A percentile compares a stretch with the other conserved stretches of the same genome.
These are phyloP conservation scores for Perdita meconis DNA, from an alignment of 2,888 invertebrate species.

Conservation along the genomic window DNA sequence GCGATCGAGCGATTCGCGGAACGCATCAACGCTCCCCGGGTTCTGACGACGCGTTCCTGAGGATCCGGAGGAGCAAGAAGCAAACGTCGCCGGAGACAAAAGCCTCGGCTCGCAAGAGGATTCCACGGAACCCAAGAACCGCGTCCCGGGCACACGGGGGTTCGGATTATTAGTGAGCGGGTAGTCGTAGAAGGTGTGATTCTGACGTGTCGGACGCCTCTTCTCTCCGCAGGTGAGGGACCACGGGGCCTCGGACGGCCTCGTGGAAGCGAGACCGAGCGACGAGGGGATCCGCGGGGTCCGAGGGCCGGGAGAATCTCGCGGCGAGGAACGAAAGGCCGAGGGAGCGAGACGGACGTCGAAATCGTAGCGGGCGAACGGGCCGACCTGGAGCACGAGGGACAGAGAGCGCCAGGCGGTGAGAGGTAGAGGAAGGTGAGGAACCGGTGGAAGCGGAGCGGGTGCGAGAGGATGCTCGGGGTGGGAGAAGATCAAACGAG, in stretches of 20 bases:
- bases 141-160: conserved; percentile 64
- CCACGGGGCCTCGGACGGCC: conserved; percentile 53
- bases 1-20: no score
- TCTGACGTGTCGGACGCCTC: conserved; percentile 80
- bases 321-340: conserved; percentile 19
- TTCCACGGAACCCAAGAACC: conserved; percentile 69
- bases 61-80: no score
- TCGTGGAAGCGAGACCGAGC: conserved; percentile 6
- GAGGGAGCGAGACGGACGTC: conserved; percentile 20
- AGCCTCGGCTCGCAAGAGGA: conserved; percentile 42
- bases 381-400: conserved; percentile 47
- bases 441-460: conserved; percentile 8
- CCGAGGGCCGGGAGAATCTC: conserved; percentile 47
- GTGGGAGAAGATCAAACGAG: conserved; percentile 84
- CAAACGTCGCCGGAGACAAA: conserved; percentile 36
- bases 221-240: conserved; percentile 73
- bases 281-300: conserved; percentile 18
- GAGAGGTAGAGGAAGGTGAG: conserved; percentile 48
- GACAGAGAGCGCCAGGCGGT: conserved; percentile 49
- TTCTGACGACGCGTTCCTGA: no score
- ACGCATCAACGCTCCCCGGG: no score
- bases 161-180: conserved; percentile 80
- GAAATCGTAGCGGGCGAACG: conserved; percentile 51
- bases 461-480: conserved; percentile 53
- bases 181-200: conserved; percentile 82